phyloP scores from a whole-genome alignment of 2,113 vertebrate species.

The Accipiter cooperii region DNA sequence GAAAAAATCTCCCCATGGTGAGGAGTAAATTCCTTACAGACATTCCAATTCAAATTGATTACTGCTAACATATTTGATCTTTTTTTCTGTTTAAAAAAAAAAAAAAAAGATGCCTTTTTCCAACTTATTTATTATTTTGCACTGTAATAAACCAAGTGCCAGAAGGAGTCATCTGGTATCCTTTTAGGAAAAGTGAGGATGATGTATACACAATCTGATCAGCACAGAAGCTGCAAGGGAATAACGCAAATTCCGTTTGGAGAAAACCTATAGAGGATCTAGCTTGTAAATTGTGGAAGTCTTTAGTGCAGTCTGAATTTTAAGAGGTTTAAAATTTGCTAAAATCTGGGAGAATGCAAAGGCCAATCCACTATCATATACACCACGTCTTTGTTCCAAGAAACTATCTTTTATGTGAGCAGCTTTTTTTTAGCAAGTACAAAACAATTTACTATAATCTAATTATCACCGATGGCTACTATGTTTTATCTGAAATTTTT shows the following conservation, averaged over 20 bases:
- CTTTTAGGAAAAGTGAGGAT: neutral
- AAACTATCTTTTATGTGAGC: neutral
- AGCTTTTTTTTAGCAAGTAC: neutral
- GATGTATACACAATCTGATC: neutral
- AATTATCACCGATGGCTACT: neutral
- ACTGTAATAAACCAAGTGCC: neutral
- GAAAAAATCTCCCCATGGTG: neutral
- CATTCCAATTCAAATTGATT: neutral
- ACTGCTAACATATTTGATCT: neutral
- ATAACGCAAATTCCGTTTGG: neutral
- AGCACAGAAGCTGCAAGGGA: neutral
- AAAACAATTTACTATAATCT: neutral
- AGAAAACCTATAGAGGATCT: neutral
- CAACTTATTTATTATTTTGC: neutral
- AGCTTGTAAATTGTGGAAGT: neutral
- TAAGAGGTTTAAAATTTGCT: neutral
- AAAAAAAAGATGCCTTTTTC: neutral
- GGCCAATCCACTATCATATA: neutral
- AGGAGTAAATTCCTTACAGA: neutral
- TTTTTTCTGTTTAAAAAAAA: neutral
- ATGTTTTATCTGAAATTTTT: neutral
- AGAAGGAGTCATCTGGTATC: neutral
- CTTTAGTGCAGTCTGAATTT: neutral
- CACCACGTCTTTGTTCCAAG: neutral
- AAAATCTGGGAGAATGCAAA: neutral